Evolutionary conservation across 2,797 vertebrate genomes (phyloP), one percentile per base, ranked within the genome.

Genomic region (Helostoma temminkii): DNA sequence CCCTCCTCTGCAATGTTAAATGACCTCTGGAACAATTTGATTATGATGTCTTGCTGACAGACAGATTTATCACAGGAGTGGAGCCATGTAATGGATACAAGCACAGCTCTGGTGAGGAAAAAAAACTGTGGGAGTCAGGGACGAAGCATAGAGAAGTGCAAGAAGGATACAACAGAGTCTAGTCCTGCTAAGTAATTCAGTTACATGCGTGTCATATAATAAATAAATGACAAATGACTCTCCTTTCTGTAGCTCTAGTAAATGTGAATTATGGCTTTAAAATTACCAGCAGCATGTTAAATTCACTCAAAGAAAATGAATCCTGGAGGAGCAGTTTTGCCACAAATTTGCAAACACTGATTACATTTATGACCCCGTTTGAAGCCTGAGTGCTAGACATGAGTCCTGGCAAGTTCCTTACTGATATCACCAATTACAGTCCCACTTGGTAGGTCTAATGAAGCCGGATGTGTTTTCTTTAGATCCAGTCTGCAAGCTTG

Each of bases 21-120:
- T 93, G 93, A 94, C 93, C 94, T 93, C 93, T 93, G 93, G 90
- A 94, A 94, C 92, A 92, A 94, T 94, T 94, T 93, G 92, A 94
- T 94, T 93, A 94, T 92, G 93, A 93, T 90, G 91, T 91, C 92
- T 89, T 81, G 89, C 91, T 92, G 93, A 94, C 94, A 92, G 91
- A 90, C 87, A 90, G 91, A 94, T 93, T 93, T 91, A 93, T 94
- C 93, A 92, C 77, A 28, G 85, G 79, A 76, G 89, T 74, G 80
- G 83, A 84, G 85, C 80, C 77, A 19, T 83, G 92, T 93, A 93
- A 93, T 93, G 91, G 92, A 93, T 94, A 92, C 74, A 81, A 90
- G 89, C 74, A 66, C 79, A 63, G 74, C 78, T 77, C 74, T 66
- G 78, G 83, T 81, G 88, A 91, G 85, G 66, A 80, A 78, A 52